Conservation (phyloP, 2,888 invertebrate species). For the Sinelater perroti region DNA sequence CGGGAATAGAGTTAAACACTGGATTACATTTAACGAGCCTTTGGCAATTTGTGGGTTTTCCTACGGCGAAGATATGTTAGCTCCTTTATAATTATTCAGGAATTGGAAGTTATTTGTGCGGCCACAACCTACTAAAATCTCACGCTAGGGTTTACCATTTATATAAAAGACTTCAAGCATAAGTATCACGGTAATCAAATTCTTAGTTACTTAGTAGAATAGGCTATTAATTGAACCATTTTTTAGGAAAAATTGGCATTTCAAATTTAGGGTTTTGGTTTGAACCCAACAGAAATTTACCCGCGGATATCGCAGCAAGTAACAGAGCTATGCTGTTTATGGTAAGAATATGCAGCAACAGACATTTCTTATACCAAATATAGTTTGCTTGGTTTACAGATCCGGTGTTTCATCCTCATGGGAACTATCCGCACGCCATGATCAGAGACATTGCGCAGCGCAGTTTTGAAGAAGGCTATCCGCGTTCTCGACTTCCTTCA, state of each 20-base stretch:
- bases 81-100: slow-evolving; percentile 60
- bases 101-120: slow-evolving; percentile 68
- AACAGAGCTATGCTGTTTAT: not conserved
- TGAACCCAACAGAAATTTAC: not conserved
- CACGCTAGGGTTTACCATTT: slow-evolving; percentile 57
- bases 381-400: slow-evolving; percentile 65
- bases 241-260: slow-evolving; percentile 28
- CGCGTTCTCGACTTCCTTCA: slow-evolving; percentile 61
- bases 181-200: slow-evolving; percentile 46
- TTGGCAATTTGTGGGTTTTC: no score
- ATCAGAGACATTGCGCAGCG: slow-evolving; percentile 37
- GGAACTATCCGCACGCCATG: slow-evolving; percentile 43
- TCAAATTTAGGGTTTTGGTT: not conserved
- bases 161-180: slow-evolving; percentile 52
- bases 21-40: slow-evolving; percentile 66
- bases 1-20: slow-evolving; percentile 55
- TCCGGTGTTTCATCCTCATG: slow-evolving; percentile 52
- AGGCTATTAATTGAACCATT: not conserved
- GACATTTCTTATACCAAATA: not conserved
- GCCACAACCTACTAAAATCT: slow-evolving; percentile 64
- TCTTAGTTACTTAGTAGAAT: no score
- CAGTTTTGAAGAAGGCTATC: slow-evolving; percentile 40
- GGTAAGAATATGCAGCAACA: no score
- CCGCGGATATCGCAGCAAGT: not conserved
- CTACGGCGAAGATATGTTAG: slow-evolving; percentile 49